A percentile compares a stretch with the other conserved stretches of the same genome.
Evolutionary conservation across 2,888 invertebrate genomes (phyloP).

Genomic region (Tipula helvola): DNA sequence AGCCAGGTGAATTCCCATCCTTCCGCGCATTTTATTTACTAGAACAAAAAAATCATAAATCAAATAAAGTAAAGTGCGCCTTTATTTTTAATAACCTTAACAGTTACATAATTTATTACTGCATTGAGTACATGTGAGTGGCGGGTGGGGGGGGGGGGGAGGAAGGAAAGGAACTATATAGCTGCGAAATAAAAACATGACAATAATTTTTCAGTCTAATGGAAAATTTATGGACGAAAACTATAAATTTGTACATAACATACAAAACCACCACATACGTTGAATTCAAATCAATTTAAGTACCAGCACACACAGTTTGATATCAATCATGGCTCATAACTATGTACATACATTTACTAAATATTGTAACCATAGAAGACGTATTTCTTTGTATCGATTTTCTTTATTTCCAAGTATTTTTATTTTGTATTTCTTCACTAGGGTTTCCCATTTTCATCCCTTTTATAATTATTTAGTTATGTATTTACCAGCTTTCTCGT

Average conservation of each 20-base stretch:
- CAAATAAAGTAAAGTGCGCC: background rate
- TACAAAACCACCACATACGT: background rate
- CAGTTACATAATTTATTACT: background rate
- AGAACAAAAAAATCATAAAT: background rate
- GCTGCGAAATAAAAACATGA: background rate
- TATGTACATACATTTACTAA: background rate
- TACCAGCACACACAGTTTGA: background rate
- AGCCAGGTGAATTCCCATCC: background rate
- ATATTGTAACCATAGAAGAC: background rate
- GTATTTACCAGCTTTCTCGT: no score
- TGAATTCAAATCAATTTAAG: background rate
- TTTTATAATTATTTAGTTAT: background rate
- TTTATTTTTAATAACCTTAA: background rate
- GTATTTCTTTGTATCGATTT: background rate
- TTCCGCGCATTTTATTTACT: background rate
- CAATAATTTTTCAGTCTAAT: background rate
- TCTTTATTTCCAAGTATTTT: background rate
- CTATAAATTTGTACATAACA: background rate
- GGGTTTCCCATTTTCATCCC: background rate
- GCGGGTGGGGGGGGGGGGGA: no score
- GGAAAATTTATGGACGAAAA: background rate
- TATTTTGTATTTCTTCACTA: background rate
- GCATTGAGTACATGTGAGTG: no score
- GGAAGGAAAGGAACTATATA: background rate
- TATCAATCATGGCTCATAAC: background rate